Percentiles rank a stretch among this genome's conserved stretches.
phyloP scores from a whole-genome alignment of 1,140 invertebrate genomes.

The Ladona fulva region DNA sequence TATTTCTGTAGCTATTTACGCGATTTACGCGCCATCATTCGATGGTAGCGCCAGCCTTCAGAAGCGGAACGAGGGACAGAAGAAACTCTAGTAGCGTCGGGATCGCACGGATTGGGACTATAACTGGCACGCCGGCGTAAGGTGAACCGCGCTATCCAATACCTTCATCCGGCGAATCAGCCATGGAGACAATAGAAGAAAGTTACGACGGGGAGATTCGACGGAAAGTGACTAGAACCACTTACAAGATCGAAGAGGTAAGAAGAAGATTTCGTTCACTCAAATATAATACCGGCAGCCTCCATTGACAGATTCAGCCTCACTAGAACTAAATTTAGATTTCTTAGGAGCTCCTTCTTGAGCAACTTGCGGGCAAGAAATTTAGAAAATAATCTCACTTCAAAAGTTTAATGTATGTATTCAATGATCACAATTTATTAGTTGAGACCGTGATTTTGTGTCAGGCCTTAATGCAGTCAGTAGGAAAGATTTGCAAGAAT shows the following conservation, averaged over 20 bases:
- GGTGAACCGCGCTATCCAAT: conserved; percentile 7
- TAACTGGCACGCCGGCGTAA: not conserved
- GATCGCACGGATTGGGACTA: not conserved
- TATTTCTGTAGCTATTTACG: not conserved
- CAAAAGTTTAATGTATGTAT: not conserved
- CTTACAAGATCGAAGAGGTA: conserved; percentile 17
- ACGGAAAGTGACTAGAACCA: not conserved
- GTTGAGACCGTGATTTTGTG: no score
- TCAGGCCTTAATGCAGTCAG: no score
- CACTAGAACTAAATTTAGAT: conserved; percentile 3
- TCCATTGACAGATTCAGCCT: conserved; percentile 4
- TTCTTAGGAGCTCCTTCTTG: not conserved
- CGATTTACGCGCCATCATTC: not conserved
- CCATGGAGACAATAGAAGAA: conserved; percentile 11
- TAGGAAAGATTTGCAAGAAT: no score
- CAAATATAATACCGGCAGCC: not conserved
- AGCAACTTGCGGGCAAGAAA: conserved; percentile 3
- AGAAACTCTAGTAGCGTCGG: not conserved
- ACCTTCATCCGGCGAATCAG: not conserved
- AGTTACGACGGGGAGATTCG: conserved; percentile 15
- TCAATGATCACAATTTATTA: no score
- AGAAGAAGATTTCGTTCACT: not conserved
- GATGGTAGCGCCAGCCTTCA: not conserved
- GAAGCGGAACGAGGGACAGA: not conserved
- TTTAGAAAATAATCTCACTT: not conserved